Evolutionary conservation across 2,113 vertebrate genomes (phyloP), one percentile per base, ranked within the genome.

Genomic region (Talpa occidentalis): DNA sequence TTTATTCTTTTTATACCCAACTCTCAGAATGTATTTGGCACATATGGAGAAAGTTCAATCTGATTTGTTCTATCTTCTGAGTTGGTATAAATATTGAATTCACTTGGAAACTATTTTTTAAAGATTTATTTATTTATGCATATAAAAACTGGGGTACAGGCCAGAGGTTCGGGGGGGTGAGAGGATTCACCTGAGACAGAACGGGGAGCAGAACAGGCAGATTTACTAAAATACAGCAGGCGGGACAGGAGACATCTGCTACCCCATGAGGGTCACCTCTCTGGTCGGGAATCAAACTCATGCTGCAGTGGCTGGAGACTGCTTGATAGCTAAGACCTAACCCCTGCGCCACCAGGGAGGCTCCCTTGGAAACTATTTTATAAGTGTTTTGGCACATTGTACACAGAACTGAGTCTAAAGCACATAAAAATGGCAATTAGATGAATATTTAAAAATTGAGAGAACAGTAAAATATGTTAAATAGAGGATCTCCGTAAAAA

Each of bases 1-100:
- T 94, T 86, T 95, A 16, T 79, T 92, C 88, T 94, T 74, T 93
- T 80, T 59, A 92, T 22, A 69, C 32, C 52, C 74, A 96, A 59
- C 24, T 78, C 30, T 85, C 78, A 94, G 54, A 72, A 77, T 24
- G 60, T 77, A 89, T 22, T 60, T 97, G 92, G 35, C 92, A 96
- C 85, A 66, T 66, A 92, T 14, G 22, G 15, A 90, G 17, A 86
- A 72, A 28, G 49, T 62, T 88, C 78, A 59, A 64, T 47, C 64
- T 92, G 84, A 83, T 94, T 94, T 89, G n/a, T 83, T 89, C 54
- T 79, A 78, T 62, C 81, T 85, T 77, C 72, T 82, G 40, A 94
- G 49, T 32, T 89, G 56, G 30, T 70, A 49, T 90, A 94, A 96
- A 95, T 88, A 94, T 21, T 88, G 87, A 72, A 76, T 35, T 88